These are phyloP conservation scores for Sorex maritimensis DNA, from an alignment of 2,797 vertebrate genomes.

Conservation along the genomic window DNA sequence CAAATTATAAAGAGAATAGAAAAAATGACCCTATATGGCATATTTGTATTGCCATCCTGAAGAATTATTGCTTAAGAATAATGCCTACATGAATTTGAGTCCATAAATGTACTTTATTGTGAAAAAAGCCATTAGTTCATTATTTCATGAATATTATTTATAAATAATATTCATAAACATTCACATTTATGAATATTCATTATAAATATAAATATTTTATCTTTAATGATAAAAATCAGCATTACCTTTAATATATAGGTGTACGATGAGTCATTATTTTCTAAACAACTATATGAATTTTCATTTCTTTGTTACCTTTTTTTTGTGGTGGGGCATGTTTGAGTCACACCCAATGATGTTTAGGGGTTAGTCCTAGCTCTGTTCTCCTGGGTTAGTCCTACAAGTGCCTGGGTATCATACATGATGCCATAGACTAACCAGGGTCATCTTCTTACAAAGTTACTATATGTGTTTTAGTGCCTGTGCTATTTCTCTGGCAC, in stretches of 20 bases:
- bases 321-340: background rate
- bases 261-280: background rate
- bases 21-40: background rate
- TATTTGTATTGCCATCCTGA: background rate
- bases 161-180: background rate
- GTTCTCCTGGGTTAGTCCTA: too few relatives aligned
- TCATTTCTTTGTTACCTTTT: background rate
- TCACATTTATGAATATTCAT: background rate
- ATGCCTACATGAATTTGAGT: background rate
- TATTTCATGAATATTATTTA: background rate
- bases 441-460: too few relatives aligned
- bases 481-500: background rate
- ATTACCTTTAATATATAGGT: background rate
- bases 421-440: too few relatives aligned
- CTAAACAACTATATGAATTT: constrained; percentile 16
- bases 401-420: too few relatives aligned
- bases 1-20: background rate
- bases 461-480: background rate
- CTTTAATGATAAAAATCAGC: constrained; percentile 25
- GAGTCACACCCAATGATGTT: too few relatives aligned
- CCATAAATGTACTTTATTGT: background rate
- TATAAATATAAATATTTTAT: background rate
- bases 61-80: constrained; percentile 9
- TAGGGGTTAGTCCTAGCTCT: too few relatives aligned
- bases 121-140: background rate